These are phyloP conservation scores for Apodemia zela DNA, from an alignment of 2,888 invertebrate genomes.

Conservation along the genomic window DNA sequence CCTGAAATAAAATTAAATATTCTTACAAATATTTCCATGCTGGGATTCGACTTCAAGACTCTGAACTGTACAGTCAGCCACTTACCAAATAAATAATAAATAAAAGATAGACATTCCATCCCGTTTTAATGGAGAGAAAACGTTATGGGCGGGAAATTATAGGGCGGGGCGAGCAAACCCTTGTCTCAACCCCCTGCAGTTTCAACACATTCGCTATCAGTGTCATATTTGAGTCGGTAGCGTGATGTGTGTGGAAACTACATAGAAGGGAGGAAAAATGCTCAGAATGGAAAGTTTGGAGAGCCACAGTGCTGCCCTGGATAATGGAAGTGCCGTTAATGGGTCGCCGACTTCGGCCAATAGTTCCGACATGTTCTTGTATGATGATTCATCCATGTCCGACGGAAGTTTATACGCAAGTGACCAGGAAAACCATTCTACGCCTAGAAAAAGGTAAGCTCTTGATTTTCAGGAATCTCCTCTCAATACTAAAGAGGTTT, in stretches of 20 bases:
- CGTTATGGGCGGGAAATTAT: constrained; percentile 3
- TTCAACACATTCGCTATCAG: constrained; percentile 3
- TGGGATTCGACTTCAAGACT: no score
- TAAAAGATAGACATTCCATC: not conserved
- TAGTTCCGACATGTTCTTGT: constrained; percentile 84
- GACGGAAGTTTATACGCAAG: constrained; percentile 88
- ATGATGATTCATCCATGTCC: constrained; percentile 79
- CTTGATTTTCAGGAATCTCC: not conserved
- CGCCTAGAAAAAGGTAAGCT: constrained; percentile 69
- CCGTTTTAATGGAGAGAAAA: constrained; percentile 4
- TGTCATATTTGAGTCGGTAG: not conserved
- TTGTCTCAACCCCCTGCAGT: constrained; percentile 6
- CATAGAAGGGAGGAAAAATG: not conserved
- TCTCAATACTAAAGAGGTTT: not conserved
- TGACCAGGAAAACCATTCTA: constrained; percentile 89
- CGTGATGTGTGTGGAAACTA: not conserved
- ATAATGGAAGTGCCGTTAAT: constrained; percentile 21
- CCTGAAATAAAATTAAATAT: no score
- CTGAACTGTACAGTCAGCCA: no score
- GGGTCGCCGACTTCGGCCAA: constrained; percentile 31
- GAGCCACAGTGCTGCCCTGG: no score
- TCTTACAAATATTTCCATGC: no score
- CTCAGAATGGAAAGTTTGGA: constrained; percentile 45
- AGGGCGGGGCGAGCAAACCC: constrained; percentile 9
- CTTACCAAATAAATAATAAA: no score